Base-by-base conservation (phyloP, 2,888 invertebrate genomes). In the Standfussiana lucernea region DNA sequence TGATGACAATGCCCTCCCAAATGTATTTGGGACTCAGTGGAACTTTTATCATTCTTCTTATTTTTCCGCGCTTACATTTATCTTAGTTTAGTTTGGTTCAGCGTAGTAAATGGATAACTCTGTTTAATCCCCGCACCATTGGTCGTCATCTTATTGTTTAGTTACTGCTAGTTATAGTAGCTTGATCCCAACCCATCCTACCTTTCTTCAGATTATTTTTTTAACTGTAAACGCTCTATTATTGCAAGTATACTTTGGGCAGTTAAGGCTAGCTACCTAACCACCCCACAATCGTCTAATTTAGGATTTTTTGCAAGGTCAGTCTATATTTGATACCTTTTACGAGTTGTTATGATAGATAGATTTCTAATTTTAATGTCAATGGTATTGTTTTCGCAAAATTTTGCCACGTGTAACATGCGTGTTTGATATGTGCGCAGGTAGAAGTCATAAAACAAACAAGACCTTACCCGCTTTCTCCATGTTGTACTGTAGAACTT, bases 401-500 rank as follows among this genome's bases (percentile, higher is more conserved):
- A 80, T 6, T 45, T 68, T 2, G n/a, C 15, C 61, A 66, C 35
- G 53, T 69, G 71, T 62, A 47, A n/a, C 62, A 74, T 83, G 80
- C 75, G 83, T 80, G 80, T 73, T 59, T 45, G n/a, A 24, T 75
- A 82, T 40, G 66, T 74, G 40, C 65, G 47, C 53, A 80, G 24
- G 53, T 61, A 74, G n/a, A 10, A 68, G 59, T 72, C 77, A 69
- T 85, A 83, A 80, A 85, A 77, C 71, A 80, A 85, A 77, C 71
- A 61, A 83, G 64, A 71, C 68, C 59, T 81, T 81, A 81, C 50
- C 45, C 59, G 53, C n/a, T 77, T 78, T 70, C 35, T 67, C 62
- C 32, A 37, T 47, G 24, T 47, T 64, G 62, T 74, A 83, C 50
- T 67, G 28, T 67, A 67, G 18, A 64, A 56, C 65, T 72, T 64